Evolutionary conservation across 1,140 invertebrate species (phyloP), one percentile per base, ranked within the genome.

Genomic region (Drosophila nebulosa): DNA sequence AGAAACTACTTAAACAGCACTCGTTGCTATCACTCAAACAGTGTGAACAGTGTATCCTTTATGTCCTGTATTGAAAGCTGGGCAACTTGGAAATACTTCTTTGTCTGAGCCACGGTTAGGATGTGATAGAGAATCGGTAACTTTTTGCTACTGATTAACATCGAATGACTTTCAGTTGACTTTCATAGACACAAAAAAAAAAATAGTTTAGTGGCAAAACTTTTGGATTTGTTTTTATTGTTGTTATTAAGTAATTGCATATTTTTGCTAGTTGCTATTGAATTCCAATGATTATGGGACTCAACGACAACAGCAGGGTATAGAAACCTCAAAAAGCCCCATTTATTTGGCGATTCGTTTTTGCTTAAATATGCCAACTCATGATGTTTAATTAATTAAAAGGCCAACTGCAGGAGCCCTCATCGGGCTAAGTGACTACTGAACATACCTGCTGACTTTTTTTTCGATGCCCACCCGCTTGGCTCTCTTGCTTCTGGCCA

Each of bases 371-470:
- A 27, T 63, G 35, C 42, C 53, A 57, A 52, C 27, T 68, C 57
- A 24, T 59, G 64, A 39, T 59, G 55, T 53, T 73, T 69, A 57
- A 79, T 67, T 75, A 75, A 77, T 77, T 74, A 63, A 74, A 63
- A 69, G 56, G 52, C 57, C 56, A 74, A 63, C 61, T 63, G 57
- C 73, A 60, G 52, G 22, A 62, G 71, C 58, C 32, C 56, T 51
- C 30, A 27, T 18, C 42, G 21, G 14, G 52, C 27, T 16, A 55
- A 30, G 39, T 46, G 21, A 46, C 39, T 46, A 46, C n/a, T n/a
- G n/a, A n/a, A n/a, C 39, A 46, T 18, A 21, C 39, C 39, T 21
- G 39, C 16, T 64, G 26, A 32, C n/a, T 32, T 14, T 55, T 56
- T 36, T 1, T 21, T 39, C 27, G 21, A 18, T 52, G 3, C 10